Base-by-base conservation (phyloP, 2,797 vertebrate genomes). In the Thamnophis elegans region DNA sequence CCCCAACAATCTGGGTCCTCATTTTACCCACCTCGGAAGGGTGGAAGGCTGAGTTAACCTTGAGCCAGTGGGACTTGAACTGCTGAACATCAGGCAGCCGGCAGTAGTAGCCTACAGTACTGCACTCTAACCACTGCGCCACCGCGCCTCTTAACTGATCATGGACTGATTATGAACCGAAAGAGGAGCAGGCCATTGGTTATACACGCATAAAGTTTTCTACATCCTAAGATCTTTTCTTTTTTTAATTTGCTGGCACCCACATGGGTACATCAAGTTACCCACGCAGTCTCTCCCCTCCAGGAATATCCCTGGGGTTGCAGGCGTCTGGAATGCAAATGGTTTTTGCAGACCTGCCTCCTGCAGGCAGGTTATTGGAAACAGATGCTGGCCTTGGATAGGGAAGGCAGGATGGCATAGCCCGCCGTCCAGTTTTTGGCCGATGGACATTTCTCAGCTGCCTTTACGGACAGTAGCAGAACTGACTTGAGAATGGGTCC, bases 321-420 rank as follows among this genome's bases (percentile, higher is more conserved):
- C 7, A 28, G 87, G 55, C 93, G 93, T 68, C 55, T 94, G 95
- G 94, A 93, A 95, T 94, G 94, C 88, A 95, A 96, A 95, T 94
- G 90, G 92, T 91, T 96, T 90, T 85, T 95, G 32, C 94, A 97
- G 95, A 94, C 93, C 93, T 94, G 58, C 47, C 88, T 94, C 62
- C 92, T 92, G 94, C 87, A 42, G 68, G 92, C 87, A 62, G 59
- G 26, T 95, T 91, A 91, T 94, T 94, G 95, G 93, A 93, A 96
- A 93, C 95, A 96, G 93, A 95, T 97, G 94, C 62, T 87, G 32
- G 91, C 8, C 32, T 94, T 94, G 94, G 94, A 93, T 94, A 89
- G 94, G 89, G 93, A 92, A 58, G 94, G 22, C 89, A 87, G 88
- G 73, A 59, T 36, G 11, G 32, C 28, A n/a, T 1, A 65, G 28